phyloP scores from a whole-genome alignment of 2,888 invertebrate genomes.

The Oxycera nigricornis region DNA sequence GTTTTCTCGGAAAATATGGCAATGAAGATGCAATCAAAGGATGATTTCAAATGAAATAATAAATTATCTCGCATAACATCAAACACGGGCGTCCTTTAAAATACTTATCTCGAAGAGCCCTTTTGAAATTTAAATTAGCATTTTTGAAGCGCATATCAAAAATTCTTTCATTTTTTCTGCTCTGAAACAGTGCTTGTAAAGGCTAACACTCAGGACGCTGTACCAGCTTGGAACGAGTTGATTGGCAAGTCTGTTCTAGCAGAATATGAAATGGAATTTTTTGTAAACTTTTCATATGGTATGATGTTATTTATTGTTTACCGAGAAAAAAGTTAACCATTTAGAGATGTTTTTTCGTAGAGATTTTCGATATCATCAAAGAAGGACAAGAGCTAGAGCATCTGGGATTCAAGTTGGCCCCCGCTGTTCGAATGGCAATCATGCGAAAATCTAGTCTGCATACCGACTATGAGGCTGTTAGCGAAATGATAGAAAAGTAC shows the following conservation, averaged over 20 bases:
- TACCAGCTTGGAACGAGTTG: slow-evolving; percentile 73
- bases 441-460: slow-evolving; percentile 65
- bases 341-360: slow-evolving; percentile 48
- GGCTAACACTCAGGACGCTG: slow-evolving; percentile 53
- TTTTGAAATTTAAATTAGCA: too few species aligned
- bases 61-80: too few species aligned
- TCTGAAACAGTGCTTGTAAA: slow-evolving; percentile 57
- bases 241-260: slow-evolving; percentile 72
- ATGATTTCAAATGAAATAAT: too few species aligned
- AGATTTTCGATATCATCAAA: slow-evolving; percentile 72
- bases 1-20: too few species aligned
- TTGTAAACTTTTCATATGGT: slow-evolving; percentile 67
- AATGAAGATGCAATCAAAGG: too few species aligned
- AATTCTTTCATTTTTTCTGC: too few species aligned
- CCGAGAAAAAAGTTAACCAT: background rate
- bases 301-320: slow-evolving; percentile 24
- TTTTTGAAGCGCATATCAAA: too few species aligned
- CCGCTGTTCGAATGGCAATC: slow-evolving; percentile 64
- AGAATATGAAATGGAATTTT: slow-evolving; percentile 72
- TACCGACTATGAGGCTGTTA: slow-evolving; percentile 70
- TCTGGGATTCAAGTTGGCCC: slow-evolving; percentile 68
- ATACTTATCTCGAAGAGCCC: too few species aligned
- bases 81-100: too few species aligned
- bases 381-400: slow-evolving; percentile 80
- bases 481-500: slow-evolving; percentile 69